A percentile compares a stretch with the other conserved stretches of the same genome.
Evolutionary conservation across 2,113 vertebrate species (phyloP).

Genomic region (Odocoileus hemionus): DNA sequence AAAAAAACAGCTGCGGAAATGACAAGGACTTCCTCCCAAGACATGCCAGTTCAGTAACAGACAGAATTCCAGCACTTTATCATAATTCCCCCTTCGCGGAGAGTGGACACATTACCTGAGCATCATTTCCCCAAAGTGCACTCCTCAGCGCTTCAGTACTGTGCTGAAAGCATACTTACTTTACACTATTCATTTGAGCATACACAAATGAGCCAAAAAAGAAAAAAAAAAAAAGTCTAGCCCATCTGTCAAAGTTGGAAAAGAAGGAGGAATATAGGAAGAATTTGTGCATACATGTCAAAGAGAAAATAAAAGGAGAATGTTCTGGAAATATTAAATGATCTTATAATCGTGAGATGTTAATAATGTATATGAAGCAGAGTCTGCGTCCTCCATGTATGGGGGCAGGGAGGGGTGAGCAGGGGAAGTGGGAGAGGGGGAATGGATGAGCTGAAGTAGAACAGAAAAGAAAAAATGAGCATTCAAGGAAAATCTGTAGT

Average conservation of each 20-base stretch:
- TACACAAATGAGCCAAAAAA: neutral
- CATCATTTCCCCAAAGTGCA: constrained; percentile 61
- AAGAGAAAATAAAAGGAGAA: neutral
- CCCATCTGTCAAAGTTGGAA: neutral
- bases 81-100: constrained; percentile 57
- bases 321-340: neutral
- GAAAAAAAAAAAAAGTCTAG: too few relatives aligned
- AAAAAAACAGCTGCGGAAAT: neutral
- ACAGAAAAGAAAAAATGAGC: neutral
- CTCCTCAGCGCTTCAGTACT: constrained; percentile 54
- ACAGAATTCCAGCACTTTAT: constrained; percentile 65
- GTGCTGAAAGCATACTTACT: neutral
- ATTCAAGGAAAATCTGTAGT: neutral
- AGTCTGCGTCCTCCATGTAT: neutral
- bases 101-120: constrained; percentile 45
- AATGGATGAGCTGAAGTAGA: neutral
- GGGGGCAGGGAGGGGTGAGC: neutral
- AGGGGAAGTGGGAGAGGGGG: neutral
- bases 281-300: neutral
- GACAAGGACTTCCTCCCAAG: constrained; percentile 28
- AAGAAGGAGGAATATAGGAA: neutral
- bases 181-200: neutral
- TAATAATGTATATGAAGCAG: neutral
- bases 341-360: neutral
- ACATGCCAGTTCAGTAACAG: constrained; percentile 22